Evolutionary conservation across 2,797 vertebrate genomes (phyloP).

Genomic region (Serranus cabrilla): DNA sequence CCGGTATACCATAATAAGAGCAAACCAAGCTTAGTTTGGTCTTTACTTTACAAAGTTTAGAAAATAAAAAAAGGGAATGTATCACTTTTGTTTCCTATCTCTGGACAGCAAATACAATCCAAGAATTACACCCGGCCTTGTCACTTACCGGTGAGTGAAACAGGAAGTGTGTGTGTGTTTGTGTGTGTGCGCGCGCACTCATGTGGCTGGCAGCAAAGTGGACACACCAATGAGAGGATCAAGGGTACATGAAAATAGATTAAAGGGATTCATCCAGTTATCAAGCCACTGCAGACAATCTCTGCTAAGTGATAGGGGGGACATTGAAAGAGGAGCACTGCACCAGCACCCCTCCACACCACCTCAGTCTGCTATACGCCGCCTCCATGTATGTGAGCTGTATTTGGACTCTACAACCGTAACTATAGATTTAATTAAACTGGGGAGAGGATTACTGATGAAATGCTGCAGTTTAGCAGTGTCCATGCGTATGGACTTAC

Average conservation of each 20-base stretch:
- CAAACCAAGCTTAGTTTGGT: neutral
- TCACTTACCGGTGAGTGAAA: constrained; percentile 36
- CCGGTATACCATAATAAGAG: no score
- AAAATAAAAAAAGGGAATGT: constrained; percentile 18
- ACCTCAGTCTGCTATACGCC: constrained; percentile 45
- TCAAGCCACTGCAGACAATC: constrained; percentile 82
- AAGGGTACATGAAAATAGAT: constrained; percentile 82
- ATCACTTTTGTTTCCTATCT: constrained; percentile 18
- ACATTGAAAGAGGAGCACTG: constrained; percentile 62
- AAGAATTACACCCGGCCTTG: constrained; percentile 33
- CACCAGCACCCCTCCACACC: constrained; percentile 4
- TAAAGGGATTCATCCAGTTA: constrained; percentile 84
- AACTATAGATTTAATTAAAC: constrained; percentile 77
- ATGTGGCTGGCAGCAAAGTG: constrained; percentile 42
- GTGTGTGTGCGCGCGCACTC: neutral
- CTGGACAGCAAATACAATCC: constrained; percentile 27
- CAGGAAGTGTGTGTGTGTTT: constrained; percentile 23
- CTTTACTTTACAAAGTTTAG: neutral
- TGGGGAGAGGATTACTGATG: constrained; percentile 72
- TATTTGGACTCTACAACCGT: constrained; percentile 57
- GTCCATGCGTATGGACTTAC: constrained; percentile 44
- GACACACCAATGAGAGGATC: constrained; percentile 72
- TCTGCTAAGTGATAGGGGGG: constrained; percentile 76
- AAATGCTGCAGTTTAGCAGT: constrained; percentile 54
- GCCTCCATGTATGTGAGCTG: constrained; percentile 40